A percentile compares a stretch with the other conserved stretches of the same genome.
Evolutionary conservation across 1,140 invertebrate species (phyloP).

Genomic region (Pachypsylla venusta): DNA sequence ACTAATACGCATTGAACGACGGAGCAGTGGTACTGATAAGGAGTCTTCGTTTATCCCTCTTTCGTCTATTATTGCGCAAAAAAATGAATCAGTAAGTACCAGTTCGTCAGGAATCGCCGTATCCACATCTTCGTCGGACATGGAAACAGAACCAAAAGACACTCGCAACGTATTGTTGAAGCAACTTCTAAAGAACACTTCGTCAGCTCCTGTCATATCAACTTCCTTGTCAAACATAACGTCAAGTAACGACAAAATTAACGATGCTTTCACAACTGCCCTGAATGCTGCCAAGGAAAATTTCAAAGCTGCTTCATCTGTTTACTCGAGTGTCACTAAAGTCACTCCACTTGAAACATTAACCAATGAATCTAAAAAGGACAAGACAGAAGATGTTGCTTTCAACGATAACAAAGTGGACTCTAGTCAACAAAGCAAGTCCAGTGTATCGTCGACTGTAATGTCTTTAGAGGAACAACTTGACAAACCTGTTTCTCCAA

Average conservation of each 20-base stretch:
- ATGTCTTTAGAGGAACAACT: constrained; percentile 56
- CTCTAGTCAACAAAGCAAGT: not conserved
- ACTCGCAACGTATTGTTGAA: constrained; percentile 81
- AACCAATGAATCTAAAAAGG: no score
- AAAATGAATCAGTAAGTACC: constrained; percentile 17
- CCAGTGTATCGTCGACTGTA: constrained; percentile 36
- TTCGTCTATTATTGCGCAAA: constrained; percentile 20
- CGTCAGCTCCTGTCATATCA: constrained; percentile 39
- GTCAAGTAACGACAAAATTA: constrained; percentile 7
- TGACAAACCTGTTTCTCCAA: constrained; percentile 50
- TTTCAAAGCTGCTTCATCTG: constrained; percentile 15
- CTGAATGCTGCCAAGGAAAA: constrained; percentile 3
- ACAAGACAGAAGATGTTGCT: no score
- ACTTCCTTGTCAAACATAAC: constrained; percentile 31
- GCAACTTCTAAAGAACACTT: constrained; percentile 74
- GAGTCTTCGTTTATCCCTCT: constrained; percentile 20
- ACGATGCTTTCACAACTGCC: constrained; percentile 7
- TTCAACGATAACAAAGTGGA: not conserved
- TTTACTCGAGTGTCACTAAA: constrained; percentile 5
- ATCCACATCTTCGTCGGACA: not conserved
- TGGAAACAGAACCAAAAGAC: constrained; percentile 34
- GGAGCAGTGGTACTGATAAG: not conserved
- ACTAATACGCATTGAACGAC: not conserved
- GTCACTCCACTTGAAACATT: no score
- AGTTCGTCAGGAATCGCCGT: not conserved